Conservation (phyloP, 2,113 vertebrate genomes). For the Sapayoa aenigma region DNA sequence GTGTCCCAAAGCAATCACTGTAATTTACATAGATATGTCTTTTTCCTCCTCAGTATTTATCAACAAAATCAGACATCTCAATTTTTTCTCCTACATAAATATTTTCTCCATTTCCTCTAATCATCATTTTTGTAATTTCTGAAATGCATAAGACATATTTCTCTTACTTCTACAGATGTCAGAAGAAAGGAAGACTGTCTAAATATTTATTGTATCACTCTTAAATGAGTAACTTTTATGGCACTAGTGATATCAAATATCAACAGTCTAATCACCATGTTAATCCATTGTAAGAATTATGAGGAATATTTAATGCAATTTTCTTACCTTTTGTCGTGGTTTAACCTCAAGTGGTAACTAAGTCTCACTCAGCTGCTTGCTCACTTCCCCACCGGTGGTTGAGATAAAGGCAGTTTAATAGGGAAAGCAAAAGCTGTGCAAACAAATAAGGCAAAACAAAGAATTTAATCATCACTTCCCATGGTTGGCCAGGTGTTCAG, state of each 20-base stretch:
- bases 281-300: background rate
- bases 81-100: background rate
- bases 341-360: background rate
- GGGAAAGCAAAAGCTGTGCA: background rate
- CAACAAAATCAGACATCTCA: background rate
- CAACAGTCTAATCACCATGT: background rate
- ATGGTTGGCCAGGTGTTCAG: background rate
- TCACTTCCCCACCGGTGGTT: background rate
- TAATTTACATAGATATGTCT: background rate
- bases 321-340: background rate
- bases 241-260: background rate
- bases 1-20: background rate
- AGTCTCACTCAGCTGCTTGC: background rate
- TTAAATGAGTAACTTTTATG: background rate
- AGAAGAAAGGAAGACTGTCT: background rate
- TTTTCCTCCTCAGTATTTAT: background rate
- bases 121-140: background rate
- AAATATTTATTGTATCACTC: background rate
- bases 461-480: background rate
- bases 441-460: background rate
- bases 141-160: background rate
- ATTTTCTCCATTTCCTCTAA: background rate
- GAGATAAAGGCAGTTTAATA: background rate
- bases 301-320: background rate
- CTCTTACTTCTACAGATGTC: background rate